phyloP scores from a whole-genome alignment of 2,797 vertebrate genomes.

The Anableps anableps region DNA sequence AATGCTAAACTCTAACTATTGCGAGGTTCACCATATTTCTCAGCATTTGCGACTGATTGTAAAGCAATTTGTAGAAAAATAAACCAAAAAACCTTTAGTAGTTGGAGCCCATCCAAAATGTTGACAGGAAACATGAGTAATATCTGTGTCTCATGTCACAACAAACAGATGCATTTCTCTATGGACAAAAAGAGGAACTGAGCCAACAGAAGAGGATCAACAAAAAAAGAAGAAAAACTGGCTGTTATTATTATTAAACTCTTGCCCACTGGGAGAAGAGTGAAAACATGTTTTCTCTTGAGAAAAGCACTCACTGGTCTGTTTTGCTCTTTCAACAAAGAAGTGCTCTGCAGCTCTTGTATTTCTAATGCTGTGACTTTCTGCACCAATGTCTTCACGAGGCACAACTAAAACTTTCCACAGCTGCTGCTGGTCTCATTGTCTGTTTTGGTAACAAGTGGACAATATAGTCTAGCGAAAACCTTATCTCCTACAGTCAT shows the following conservation, averaged over 20 bases:
- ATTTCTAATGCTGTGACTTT: neutral
- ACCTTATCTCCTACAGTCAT: neutral
- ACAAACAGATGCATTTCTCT: constrained; percentile 42
- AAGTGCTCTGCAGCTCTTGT: neutral
- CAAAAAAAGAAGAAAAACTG: neutral
- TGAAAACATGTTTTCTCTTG: constrained; percentile 11
- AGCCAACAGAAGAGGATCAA: constrained; percentile 3
- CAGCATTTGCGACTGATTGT: neutral
- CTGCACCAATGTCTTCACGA: neutral
- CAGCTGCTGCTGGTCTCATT: neutral
- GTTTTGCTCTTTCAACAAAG: neutral
- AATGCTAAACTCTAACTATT: neutral
- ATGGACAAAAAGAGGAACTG: constrained; percentile 20
- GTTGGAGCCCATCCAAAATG: constrained; percentile 30
- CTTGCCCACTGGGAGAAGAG: neutral
- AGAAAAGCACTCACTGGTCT: neutral
- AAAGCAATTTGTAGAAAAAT: neutral
- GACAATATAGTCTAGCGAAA: too few species aligned
- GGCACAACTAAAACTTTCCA: neutral
- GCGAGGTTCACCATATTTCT: neutral
- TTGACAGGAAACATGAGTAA: constrained; percentile 52
- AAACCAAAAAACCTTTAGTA: neutral
- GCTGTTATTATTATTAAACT: constrained; percentile 16
- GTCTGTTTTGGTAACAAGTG: neutral
- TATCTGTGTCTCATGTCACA: constrained; percentile 34